Conservation (phyloP, 2,113 vertebrate species). For the Scopus umbretta region DNA sequence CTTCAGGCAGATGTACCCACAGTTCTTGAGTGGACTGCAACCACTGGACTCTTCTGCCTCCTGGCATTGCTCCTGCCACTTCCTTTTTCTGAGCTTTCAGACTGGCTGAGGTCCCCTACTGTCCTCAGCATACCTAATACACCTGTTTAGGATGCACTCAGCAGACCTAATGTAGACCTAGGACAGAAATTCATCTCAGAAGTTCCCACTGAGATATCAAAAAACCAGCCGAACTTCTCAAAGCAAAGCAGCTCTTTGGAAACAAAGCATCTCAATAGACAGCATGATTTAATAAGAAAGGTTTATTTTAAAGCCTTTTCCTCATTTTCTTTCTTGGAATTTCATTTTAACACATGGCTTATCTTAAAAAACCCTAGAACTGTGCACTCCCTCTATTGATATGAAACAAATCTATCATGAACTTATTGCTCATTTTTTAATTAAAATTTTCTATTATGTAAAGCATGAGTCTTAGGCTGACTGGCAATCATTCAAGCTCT, state of each 20-base stretch:
- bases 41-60: background rate
- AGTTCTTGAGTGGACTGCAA: background rate
- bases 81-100: background rate
- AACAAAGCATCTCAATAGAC: background rate
- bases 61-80: background rate
- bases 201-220: background rate
- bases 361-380: background rate
- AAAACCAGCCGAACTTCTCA: background rate
- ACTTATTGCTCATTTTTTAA: slow-evolving; percentile 21
- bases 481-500: slow-evolving; percentile 2
- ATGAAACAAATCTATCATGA: background rate
- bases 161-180: background rate
- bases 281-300: background rate
- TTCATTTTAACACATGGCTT: background rate
- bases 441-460: slow-evolving; percentile 23
- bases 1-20: background rate
- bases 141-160: background rate
- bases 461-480: background rate
- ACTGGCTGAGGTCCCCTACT: background rate
- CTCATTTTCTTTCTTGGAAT: background rate
- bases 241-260: background rate
- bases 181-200: background rate
- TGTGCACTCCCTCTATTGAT: background rate
- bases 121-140: background rate
- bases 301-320: background rate